Percentiles rank a stretch among this genome's conserved stretches.
phyloP scores from a whole-genome alignment of 2,113 vertebrate genomes.

The Callocephalon fimbriatum region DNA sequence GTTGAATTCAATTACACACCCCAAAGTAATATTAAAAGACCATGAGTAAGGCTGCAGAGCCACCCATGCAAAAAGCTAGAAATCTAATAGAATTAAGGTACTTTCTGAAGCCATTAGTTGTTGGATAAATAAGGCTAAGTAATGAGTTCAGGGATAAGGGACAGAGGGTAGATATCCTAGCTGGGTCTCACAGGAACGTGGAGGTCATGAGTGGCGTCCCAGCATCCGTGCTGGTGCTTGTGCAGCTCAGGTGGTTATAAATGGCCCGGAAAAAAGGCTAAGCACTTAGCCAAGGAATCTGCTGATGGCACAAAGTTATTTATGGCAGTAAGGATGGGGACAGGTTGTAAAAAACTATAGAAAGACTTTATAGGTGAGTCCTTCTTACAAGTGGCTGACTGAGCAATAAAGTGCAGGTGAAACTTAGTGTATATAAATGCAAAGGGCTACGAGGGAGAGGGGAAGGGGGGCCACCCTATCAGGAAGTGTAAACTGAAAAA shows the following conservation, averaged over 20 bases:
- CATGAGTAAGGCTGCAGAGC: background rate
- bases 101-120: slow-evolving; percentile 4
- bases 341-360: background rate
- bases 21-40: background rate
- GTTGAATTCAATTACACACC: background rate
- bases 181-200: background rate
- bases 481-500: background rate
- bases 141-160: background rate
- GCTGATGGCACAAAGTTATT: slow-evolving; percentile 15
- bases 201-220: background rate
- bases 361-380: background rate
- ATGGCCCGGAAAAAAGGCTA: slow-evolving; percentile 3
- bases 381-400: background rate
- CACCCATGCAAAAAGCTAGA: background rate
- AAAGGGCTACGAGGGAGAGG: background rate
- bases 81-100: background rate
- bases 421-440: background rate
- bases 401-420: background rate
- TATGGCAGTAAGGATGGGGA: background rate
- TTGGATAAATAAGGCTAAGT: background rate
- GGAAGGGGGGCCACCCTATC: background rate
- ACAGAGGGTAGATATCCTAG: background rate
- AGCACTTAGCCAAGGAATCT: background rate
- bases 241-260: background rate
- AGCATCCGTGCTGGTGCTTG: background rate